Evolutionary conservation across 37 sponge, comb jelly and placozoan genomes (phyloP), one percentile per base, ranked within the genome.

Genomic region (Hormiphora californensis): DNA sequence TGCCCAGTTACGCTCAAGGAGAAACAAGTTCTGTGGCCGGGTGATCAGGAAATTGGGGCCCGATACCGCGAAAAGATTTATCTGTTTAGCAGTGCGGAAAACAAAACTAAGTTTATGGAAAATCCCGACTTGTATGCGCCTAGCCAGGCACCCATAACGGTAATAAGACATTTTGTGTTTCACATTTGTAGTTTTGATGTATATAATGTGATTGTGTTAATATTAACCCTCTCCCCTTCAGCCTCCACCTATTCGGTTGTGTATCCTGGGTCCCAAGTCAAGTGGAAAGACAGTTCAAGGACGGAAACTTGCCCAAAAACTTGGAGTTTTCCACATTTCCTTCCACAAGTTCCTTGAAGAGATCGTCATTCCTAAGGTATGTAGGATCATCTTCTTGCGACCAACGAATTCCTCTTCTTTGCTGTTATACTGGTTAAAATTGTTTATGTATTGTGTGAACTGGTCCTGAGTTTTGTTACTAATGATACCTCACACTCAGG

Each of bases 1-100:
- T 97, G 98, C 62, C 98, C 98, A 25, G 95, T 97, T 9, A 91
- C 92, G 21, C 90, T 97, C 39, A 54, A 40, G 17, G 94, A 97
- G 43, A 55, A 59, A n/a, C 86, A 85, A 12, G 90, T 93, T 12
- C 87, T 94, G 21, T 92, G 91, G 91, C 95, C 94, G 40, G 94
- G 93, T 25, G 85, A 63, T 25, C 88, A 41, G 19, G 91, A 89
- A 27, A 38, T 86, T n/a, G 86, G 62, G 27, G 86, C 62, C 25
- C 55, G 90, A 32, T 97, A 92, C 86, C 63, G 92, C 23, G 98
- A 94, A 59, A 92, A 86, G 40, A 68, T 94, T 0, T 97, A 94
- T 86, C 90, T 61, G 32, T 97, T 94, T 53, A 88, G 89, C 38
- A 65, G 88, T 41, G 89, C 94, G n/a, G 95, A 94, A 53, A 90